phyloP scores from a whole-genome alignment of 2,113 vertebrate genomes.

The Puffinus mauretanicus region DNA sequence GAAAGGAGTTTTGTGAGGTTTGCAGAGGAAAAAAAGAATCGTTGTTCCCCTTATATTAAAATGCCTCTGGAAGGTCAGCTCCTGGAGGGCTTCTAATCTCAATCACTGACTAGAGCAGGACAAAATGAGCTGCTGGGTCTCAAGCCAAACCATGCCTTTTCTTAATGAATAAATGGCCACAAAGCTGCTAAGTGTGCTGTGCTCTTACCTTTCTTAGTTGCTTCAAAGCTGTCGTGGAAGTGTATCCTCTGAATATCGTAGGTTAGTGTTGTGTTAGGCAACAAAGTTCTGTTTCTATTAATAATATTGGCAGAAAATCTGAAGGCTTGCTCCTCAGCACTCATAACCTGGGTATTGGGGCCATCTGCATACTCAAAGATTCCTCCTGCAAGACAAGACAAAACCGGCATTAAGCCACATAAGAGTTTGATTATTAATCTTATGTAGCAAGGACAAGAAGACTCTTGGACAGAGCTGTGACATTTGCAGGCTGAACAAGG shows the following conservation, averaged over 20 bases:
- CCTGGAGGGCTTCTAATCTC: background rate
- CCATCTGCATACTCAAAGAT: slow-evolving; percentile 96
- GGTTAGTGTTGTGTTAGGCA: slow-evolving; percentile 97
- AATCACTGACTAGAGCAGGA: background rate
- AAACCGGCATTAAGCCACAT: background rate
- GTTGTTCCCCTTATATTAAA: background rate
- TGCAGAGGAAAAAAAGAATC: background rate
- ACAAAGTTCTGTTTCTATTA: slow-evolving; percentile 94
- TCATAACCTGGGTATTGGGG: slow-evolving; percentile 88
- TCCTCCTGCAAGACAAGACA: slow-evolving; percentile 82
- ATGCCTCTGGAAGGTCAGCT: background rate
- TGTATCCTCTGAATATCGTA: slow-evolving; percentile 99
- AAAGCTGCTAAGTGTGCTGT: background rate
- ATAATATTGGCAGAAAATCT: slow-evolving; percentile 98
- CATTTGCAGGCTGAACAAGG: background rate
- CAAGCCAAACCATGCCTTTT: background rate
- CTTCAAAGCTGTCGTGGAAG: slow-evolving; percentile 99
- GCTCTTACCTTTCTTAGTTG: slow-evolving; percentile 94
- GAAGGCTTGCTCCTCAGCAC: slow-evolving; percentile 95
- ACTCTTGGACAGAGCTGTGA: background rate
- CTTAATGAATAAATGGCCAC: background rate
- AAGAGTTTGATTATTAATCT: background rate
- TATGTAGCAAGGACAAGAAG: fast-evolving
- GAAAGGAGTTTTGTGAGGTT: background rate
- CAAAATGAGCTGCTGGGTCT: background rate